These are phyloP conservation scores for Craniophora ligustri DNA, from an alignment of 2,888 invertebrate genomes.

Conservation along the genomic window DNA sequence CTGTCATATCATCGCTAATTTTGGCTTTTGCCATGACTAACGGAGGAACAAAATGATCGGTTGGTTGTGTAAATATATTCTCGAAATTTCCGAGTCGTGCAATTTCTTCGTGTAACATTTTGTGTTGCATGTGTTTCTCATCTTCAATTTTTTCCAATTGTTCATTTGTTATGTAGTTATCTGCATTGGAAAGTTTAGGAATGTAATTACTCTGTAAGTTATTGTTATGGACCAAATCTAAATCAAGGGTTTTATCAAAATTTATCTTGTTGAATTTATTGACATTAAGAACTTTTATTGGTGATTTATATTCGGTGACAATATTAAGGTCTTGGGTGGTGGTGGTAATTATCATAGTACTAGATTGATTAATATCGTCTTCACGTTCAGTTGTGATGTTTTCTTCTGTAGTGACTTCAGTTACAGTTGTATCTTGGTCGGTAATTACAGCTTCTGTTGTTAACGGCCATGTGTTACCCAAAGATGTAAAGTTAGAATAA, in stretches of 20 bases:
- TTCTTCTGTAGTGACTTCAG: constrained; percentile 69
- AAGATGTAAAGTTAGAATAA: constrained; percentile 53
- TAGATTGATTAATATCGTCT: constrained; percentile 65
- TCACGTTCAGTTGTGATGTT: constrained; percentile 69
- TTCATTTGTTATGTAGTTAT: constrained; percentile 69
- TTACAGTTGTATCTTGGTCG: constrained; percentile 69
- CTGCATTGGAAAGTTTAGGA: constrained; percentile 66
- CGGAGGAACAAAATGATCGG: constrained; percentile 86
- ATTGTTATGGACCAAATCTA: constrained; percentile 64
- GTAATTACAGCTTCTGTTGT: constrained; percentile 64
- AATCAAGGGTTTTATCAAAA: constrained; percentile 65
- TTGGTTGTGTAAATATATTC: constrained; percentile 83
- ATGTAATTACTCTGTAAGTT: constrained; percentile 79
- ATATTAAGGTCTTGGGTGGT: constrained; percentile 45
- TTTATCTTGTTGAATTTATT: constrained; percentile 58
- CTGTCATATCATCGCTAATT: constrained; percentile 85
- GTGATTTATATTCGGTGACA: constrained; percentile 37
- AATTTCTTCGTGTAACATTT: constrained; percentile 81
- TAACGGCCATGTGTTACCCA: constrained; percentile 61
- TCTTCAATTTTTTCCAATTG: constrained; percentile 75
- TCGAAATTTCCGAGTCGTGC: constrained; percentile 81
- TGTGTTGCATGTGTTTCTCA: constrained; percentile 79
- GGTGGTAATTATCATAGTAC: constrained; percentile 57
- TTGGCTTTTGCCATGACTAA: constrained; percentile 86
- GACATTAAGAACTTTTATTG: constrained; percentile 34